Conservation (phyloP, 2,113 vertebrate genomes). For the Rhabdornis inornatus region DNA sequence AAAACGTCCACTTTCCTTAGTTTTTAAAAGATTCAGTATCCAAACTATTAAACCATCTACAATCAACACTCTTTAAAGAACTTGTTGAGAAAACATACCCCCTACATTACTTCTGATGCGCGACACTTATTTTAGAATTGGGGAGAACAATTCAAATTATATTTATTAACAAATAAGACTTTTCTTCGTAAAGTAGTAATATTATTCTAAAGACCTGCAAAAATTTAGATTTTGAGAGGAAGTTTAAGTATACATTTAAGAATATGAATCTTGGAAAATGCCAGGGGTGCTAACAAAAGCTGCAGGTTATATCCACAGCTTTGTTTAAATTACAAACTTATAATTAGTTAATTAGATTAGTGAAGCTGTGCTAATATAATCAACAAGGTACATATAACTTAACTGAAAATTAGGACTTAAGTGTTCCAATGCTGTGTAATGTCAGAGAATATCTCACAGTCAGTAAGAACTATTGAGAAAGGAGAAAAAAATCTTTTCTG, state of each 20-base stretch:
- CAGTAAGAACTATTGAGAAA: neutral
- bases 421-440: neutral
- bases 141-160: neutral
- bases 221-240: neutral
- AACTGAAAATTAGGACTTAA: neutral
- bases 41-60: neutral
- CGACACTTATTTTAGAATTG: neutral
- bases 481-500: neutral
- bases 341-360: neutral
- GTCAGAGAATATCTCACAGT: neutral
- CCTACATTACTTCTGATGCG: neutral
- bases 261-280: neutral
- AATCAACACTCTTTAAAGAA: neutral
- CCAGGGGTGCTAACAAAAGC: neutral
- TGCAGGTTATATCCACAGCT: neutral
- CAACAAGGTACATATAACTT: neutral
- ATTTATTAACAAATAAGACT: rapidly evolving
- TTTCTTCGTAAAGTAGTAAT: neutral
- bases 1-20: neutral
- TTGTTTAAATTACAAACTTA: neutral
- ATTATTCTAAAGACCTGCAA: neutral
- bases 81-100: neutral
- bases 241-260: neutral
- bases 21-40: neutral
- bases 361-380: neutral